Conservation (phyloP, 2,113 vertebrate species). For the Neogobius melanostomus region DNA sequence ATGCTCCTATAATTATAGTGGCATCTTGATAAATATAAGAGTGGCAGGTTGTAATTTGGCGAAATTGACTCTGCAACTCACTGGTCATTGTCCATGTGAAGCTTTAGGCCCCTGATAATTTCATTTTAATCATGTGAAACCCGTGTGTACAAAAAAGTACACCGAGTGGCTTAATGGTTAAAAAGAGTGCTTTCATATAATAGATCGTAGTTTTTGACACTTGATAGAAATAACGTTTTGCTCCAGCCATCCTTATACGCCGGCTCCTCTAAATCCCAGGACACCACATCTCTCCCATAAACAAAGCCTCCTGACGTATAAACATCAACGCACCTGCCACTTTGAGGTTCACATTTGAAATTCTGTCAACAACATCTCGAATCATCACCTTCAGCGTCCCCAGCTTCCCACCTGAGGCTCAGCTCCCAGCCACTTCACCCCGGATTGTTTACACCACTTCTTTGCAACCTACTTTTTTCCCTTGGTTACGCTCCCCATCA, state of each 20-base stretch:
- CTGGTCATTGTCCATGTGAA: too few species aligned
- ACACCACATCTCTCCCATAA: background rate
- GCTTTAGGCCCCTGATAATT: too few species aligned
- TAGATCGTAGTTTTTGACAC: too few species aligned
- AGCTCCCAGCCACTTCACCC: conserved; percentile 23
- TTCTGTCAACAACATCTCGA: background rate
- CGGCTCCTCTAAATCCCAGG: background rate
- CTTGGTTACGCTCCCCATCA: conserved; percentile 57
- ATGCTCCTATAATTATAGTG: too few species aligned
- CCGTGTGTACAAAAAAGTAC: too few species aligned
- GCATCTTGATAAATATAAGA: too few species aligned
- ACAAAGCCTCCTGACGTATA: background rate
- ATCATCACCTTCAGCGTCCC: background rate
- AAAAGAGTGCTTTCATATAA: too few species aligned
- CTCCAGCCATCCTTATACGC: background rate
- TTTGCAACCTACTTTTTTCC: conserved; percentile 54
- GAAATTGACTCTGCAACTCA: too few species aligned
- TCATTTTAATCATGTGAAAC: too few species aligned
- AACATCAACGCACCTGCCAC: background rate
- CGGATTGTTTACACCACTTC: conserved; percentile 48
- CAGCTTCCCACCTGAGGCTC: background rate
- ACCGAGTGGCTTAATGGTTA: too few species aligned
- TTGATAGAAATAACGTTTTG: too few species aligned
- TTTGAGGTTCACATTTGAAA: background rate
- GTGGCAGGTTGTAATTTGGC: too few species aligned